Conservation (phyloP, 2,888 invertebrate genomes). For the Lepidonotus clava region DNA sequence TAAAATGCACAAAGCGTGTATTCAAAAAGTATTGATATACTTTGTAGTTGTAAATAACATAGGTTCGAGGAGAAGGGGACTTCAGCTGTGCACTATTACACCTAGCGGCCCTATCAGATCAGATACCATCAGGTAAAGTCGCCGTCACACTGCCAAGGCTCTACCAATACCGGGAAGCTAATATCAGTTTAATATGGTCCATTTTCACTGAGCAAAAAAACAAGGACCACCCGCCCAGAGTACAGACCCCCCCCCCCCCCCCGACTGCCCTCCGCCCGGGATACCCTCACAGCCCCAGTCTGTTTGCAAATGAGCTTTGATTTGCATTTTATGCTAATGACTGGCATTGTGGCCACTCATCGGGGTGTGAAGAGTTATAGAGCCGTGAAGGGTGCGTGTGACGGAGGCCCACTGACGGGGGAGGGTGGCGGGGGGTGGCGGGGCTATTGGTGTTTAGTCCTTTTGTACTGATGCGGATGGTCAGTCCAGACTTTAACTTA, state of each 20-base stretch:
- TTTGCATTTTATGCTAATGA: conserved; percentile 14
- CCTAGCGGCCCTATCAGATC: background rate
- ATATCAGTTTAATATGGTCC: background rate
- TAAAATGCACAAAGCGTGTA: too few relatives aligned
- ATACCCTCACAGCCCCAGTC: background rate
- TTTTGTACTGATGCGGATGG: too few relatives aligned
- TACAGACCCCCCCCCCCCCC: background rate
- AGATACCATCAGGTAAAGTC: background rate
- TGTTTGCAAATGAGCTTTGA: conserved; percentile 19
- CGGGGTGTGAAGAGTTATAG: background rate
- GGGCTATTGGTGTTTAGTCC: too few relatives aligned
- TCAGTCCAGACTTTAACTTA: too few relatives aligned
- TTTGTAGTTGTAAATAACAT: too few relatives aligned
- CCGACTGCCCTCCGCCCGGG: background rate
- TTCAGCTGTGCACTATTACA: too few relatives aligned
- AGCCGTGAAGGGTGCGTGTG: background rate
- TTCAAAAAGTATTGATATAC: too few relatives aligned
- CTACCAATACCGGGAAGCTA: background rate
- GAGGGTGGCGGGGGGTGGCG: too few relatives aligned
- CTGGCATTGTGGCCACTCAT: background rate
- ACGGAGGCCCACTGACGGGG: too few relatives aligned
- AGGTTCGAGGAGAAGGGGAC: too few relatives aligned
- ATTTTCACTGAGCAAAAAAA: background rate
- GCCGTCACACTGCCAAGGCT: background rate
- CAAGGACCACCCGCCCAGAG: background rate